Evolutionary conservation across 2,797 vertebrate genomes (phyloP).

Genomic region (Phataginus tetradactyla): DNA sequence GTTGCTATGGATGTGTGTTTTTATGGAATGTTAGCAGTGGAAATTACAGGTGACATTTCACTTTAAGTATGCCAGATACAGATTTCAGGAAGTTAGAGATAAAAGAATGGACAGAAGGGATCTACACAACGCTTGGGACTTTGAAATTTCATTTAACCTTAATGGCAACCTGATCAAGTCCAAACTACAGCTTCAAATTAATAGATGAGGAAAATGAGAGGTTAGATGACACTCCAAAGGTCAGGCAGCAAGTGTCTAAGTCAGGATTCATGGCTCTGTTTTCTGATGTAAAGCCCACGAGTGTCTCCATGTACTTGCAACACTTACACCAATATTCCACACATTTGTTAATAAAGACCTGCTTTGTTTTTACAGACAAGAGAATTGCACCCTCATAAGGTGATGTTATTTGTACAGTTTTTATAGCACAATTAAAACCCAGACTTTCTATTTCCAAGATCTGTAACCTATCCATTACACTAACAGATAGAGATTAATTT

Average conservation of each 20-base stretch:
- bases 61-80: not conserved
- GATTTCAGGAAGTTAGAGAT: not conserved
- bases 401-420: not conserved
- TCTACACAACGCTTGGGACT: not conserved
- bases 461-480: not conserved
- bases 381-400: not conserved
- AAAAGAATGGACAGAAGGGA: not conserved
- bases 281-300: not conserved
- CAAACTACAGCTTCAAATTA: not conserved
- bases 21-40: not conserved
- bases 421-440: conserved; percentile 2
- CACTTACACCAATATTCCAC: not conserved
- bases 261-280: not conserved
- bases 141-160: not conserved
- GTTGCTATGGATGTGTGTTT: not conserved
- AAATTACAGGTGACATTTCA: not conserved
- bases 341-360: not conserved
- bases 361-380: not conserved
- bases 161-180: not conserved
- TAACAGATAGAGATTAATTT: not conserved
- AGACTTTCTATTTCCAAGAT: not conserved
- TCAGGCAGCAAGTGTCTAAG: not conserved
- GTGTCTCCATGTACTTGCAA: not conserved
- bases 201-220: not conserved
- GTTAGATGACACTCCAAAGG: not conserved